Percentiles rank a stretch among this genome's conserved stretches.
phyloP scores from a whole-genome alignment of 1,140 invertebrate genomes.

The Temnothorax curvispinosus region DNA sequence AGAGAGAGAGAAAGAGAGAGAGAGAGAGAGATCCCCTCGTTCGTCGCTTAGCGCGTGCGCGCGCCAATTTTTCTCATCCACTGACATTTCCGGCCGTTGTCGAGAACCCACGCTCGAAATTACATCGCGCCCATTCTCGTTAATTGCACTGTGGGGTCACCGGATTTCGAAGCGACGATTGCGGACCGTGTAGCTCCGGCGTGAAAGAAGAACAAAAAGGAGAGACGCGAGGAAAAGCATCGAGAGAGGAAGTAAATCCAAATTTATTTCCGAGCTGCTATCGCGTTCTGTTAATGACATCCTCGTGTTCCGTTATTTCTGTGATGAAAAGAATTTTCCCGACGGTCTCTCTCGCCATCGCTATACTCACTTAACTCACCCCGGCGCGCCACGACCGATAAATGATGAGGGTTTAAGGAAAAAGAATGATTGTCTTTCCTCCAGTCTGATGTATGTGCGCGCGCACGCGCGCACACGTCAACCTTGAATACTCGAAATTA shows the following conservation, averaged over 20 bases:
- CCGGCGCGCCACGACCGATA: neutral
- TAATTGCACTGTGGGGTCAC: conserved; percentile 36
- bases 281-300: neutral
- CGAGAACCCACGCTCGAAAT: conserved; percentile 50
- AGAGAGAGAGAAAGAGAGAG: neutral
- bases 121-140: conserved; percentile 40
- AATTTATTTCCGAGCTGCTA: neutral
- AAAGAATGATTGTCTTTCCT: neutral
- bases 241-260: neutral
- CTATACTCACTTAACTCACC: no score
- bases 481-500: conserved; percentile 64
- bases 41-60: conserved; percentile 28
- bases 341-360: no score
- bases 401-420: neutral
- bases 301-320: neutral
- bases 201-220: neutral
- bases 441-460: neutral
- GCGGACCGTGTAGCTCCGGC: conserved; percentile 1
- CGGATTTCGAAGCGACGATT: conserved; percentile 39
- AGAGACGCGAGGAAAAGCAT: no score
- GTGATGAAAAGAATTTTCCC: neutral
- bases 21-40: neutral
- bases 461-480: neutral
- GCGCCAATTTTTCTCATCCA: conserved; percentile 44
- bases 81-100: conserved; percentile 42